Evolutionary conservation across 2,797 vertebrate genomes (phyloP), one percentile per base, ranked within the genome.

Genomic region (Garrulus glandarius): DNA sequence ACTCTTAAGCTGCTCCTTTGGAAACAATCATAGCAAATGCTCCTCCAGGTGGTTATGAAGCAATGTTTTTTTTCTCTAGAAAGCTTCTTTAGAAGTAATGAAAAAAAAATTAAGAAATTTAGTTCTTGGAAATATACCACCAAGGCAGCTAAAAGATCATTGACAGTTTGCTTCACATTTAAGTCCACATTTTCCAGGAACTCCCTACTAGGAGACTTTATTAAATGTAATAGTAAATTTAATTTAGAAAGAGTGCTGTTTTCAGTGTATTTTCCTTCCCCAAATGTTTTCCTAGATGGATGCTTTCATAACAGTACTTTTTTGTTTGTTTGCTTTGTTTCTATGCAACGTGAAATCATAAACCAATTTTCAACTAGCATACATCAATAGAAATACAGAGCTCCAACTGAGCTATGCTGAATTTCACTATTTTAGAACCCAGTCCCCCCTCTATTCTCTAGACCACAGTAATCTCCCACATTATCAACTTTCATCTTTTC

Each of bases 21-120:
- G 91, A 93, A 97, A 96, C 92, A 93, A 91, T 56, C 75, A 75
- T 10, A 84, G 87, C 50, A 96, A 93, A 94, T 50, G 56, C 72
- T 72, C 34, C 78, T 84, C 23, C 56, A 74, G 46, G 16, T 12
- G 32, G 46, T 83, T 88, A 46, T 44, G 67, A 78, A 89, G 44
- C 50, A 41, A 41, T 41, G 39, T 24, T 65, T 59, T n/a, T 79
- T 83, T 82, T 84, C 64, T 78, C 64, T 83, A 80, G 46, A 78
- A 91, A 91, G 30, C 9, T n/a, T 89, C 60, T 84, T 79, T 59
- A 71, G 36, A 88, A 76, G 30, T 49, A 56, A 82, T 46, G 30
- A 22, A 44, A 76, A 60, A 81, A 84, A 64, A 67, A 1, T 23
- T 6, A 80, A 68, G 15, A 43, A 57, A 27, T 17, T 10, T 29